These are phyloP conservation scores for Saccopteryx bilineata DNA, from an alignment of 2,113 vertebrate species.

Conservation along the genomic window DNA sequence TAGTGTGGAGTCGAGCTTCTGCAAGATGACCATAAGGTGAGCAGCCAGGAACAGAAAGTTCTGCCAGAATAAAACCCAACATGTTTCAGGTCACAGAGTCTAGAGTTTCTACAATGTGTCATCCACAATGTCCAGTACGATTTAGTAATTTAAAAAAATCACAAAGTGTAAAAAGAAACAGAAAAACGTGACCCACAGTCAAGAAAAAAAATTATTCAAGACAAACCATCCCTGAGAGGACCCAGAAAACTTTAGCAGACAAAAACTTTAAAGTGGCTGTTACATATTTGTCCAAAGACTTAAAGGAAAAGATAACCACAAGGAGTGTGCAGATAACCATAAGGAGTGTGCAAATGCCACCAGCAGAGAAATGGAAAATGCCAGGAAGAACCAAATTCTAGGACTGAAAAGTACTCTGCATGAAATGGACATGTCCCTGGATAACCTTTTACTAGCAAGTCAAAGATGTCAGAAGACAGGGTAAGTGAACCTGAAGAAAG, in stretches of 20 bases:
- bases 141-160: too few species aligned
- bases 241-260: neutral
- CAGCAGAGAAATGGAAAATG: neutral
- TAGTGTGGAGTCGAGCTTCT: fast-evolving
- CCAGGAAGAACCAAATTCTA: neutral
- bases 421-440: neutral
- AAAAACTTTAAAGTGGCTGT: neutral
- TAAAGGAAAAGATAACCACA: neutral
- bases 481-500: neutral
- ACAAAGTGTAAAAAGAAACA: neutral
- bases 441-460: neutral
- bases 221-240: neutral
- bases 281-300: neutral
- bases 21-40: neutral
- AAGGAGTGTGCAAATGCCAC: neutral
- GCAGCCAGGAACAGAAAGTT: neutral
- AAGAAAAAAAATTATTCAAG: neutral
- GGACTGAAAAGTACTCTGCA: neutral
- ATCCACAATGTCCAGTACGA: too few species aligned
- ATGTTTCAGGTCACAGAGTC: neutral
- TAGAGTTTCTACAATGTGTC: neutral
- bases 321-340: neutral
- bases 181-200: neutral
- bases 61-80: neutral
- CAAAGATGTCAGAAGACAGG: neutral